These are phyloP conservation scores for Cygnus atratus DNA, from an alignment of 2,113 vertebrate species.

Conservation along the genomic window DNA sequence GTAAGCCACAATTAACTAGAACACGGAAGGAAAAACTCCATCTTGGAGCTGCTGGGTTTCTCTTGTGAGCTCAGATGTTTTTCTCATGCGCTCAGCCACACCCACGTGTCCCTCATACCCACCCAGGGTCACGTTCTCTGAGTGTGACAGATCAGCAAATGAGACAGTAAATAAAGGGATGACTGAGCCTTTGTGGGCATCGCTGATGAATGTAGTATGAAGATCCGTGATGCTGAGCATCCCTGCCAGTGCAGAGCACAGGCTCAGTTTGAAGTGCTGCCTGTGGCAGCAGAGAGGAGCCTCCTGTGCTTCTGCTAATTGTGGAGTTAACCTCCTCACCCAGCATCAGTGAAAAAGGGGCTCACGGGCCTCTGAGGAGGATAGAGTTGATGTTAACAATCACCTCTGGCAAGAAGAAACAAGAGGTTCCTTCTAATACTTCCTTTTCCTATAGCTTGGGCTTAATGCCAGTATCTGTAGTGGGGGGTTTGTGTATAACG, in stretches of 20 bases:
- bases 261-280: background rate
- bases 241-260: background rate
- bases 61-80: background rate
- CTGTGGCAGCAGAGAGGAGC: background rate
- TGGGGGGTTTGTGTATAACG: background rate
- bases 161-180: background rate
- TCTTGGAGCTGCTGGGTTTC: background rate
- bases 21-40: background rate
- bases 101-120: background rate
- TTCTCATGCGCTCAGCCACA: background rate
- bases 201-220: background rate
- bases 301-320: background rate
- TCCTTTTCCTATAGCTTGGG: background rate
- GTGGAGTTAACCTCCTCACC: background rate
- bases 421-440: background rate
- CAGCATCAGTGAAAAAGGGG: background rate
- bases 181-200: background rate
- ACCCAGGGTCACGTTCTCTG: background rate
- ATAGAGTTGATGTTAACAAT: background rate
- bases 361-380: background rate
- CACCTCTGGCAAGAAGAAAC: background rate
- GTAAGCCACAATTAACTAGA: constrained; percentile 30
- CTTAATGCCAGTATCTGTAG: background rate
- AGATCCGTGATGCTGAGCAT: background rate
- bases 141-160: background rate